phyloP scores from a whole-genome alignment of 2,888 invertebrate species.

The Vandiemenella viatica region DNA sequence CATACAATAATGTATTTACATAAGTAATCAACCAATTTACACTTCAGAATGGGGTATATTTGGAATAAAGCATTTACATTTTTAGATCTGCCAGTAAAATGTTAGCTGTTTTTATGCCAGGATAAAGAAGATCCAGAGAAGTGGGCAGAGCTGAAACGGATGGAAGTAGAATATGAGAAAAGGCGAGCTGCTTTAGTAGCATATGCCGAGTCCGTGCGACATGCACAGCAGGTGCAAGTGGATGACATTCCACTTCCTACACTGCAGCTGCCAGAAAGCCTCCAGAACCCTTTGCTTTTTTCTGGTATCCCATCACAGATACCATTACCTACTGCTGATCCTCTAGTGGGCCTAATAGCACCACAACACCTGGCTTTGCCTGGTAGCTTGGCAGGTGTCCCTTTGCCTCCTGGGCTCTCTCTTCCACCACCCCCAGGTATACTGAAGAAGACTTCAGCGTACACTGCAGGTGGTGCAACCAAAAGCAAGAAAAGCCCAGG shows the following conservation, averaged over 20 bases:
- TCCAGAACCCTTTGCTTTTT: constrained; percentile 19
- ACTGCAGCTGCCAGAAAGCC: constrained; percentile 21
- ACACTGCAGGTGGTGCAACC: constrained; percentile 19
- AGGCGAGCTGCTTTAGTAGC: constrained; percentile 72
- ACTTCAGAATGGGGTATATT: too few species aligned
- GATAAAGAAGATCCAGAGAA: constrained; percentile 93
- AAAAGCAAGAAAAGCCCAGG: constrained; percentile 47
- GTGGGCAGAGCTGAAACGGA: constrained; percentile 78
- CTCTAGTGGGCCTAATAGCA: constrained; percentile 17
- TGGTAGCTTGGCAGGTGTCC: constrained; percentile 19
- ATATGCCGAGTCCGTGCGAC: constrained; percentile 88
- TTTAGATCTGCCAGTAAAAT: too few species aligned
- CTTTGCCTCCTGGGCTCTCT: constrained; percentile 41
- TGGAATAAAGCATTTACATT: too few species aligned
- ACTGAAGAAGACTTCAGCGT: constrained; percentile 55
- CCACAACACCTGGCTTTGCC: constrained; percentile 19
- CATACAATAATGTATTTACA: too few species aligned
- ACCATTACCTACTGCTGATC: constrained; percentile 31
- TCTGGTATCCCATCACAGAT: constrained; percentile 33
- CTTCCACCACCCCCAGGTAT: constrained; percentile 51
- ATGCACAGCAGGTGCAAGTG: constrained; percentile 81
- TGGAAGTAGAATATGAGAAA: constrained; percentile 86
- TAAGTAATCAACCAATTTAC: too few species aligned
- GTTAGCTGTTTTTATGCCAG: too few species aligned
- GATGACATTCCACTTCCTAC: constrained; percentile 86